phyloP scores from a whole-genome alignment of 2,888 invertebrate genomes.

The Epirrhoe tristata region DNA sequence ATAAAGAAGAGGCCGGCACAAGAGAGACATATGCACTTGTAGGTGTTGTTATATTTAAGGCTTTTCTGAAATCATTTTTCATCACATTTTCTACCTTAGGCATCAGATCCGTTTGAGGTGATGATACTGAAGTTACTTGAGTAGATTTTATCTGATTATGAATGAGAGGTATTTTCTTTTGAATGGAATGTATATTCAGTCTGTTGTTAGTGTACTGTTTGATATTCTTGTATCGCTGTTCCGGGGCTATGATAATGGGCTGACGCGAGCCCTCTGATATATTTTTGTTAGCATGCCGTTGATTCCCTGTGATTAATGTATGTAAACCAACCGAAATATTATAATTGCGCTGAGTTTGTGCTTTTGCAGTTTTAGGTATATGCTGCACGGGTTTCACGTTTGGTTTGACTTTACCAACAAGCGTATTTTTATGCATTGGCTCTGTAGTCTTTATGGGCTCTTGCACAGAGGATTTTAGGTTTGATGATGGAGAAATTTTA shows the following conservation, averaged over 20 bases:
- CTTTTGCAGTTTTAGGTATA: background rate
- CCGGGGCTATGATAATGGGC: background rate
- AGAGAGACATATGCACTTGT: background rate
- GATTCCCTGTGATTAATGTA: background rate
- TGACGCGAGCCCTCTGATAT: background rate
- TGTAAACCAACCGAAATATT: conserved; percentile 2
- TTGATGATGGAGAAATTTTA: background rate
- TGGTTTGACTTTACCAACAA: conserved; percentile 1
- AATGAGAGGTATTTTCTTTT: background rate
- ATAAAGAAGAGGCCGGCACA: background rate
- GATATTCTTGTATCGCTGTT: background rate
- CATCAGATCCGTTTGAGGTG: background rate
- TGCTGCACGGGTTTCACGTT: background rate
- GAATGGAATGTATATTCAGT: background rate
- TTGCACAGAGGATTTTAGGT: background rate
- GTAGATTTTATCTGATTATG: background rate
- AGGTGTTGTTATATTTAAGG: background rate
- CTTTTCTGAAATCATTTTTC: background rate
- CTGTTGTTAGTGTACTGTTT: conserved; percentile 4
- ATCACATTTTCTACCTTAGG: background rate
- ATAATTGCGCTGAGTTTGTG: background rate
- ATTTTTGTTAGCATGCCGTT: background rate
- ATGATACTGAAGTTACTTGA: background rate
- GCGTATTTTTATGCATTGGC: background rate
- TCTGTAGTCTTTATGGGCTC: background rate